Conservation (phyloP, 2,113 vertebrate genomes). For the Panthera uncia region DNA sequence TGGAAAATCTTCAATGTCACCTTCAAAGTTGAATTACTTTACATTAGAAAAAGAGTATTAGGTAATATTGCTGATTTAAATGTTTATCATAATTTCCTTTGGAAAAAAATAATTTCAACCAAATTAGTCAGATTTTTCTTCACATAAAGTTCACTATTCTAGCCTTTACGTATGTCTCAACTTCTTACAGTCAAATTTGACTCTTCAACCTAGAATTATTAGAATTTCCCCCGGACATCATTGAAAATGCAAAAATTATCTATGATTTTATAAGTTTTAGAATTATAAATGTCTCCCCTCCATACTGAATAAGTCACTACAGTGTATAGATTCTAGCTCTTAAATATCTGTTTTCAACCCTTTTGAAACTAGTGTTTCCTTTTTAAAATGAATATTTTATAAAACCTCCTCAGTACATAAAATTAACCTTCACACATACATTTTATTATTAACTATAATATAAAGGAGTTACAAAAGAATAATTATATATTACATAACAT, state of each 20-base stretch:
- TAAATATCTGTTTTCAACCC: constrained; percentile 6
- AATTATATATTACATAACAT: neutral
- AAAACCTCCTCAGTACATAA: neutral
- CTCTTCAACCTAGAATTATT: neutral
- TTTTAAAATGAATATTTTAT: constrained; percentile 31
- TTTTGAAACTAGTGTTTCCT: neutral
- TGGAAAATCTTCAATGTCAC: constrained; percentile 30
- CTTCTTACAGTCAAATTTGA: neutral
- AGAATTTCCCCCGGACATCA: neutral
- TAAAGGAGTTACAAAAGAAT: neutral
- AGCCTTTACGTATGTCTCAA: neutral
- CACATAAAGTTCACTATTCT: neutral
- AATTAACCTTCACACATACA: neutral
- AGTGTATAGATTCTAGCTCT: neutral
- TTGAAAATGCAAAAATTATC: constrained; percentile 3
- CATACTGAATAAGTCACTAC: neutral
- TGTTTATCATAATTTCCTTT: neutral
- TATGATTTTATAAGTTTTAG: constrained; percentile 1
- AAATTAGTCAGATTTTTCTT: constrained; percentile 5
- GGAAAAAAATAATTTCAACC: neutral
- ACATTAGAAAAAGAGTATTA: neutral
- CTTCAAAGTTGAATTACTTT: constrained; percentile 41
- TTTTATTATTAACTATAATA: neutral
- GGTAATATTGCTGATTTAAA: neutral
- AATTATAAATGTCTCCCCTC: neutral